Conservation (phyloP, 2,113 vertebrate genomes). For the Varanus komodoensis region DNA sequence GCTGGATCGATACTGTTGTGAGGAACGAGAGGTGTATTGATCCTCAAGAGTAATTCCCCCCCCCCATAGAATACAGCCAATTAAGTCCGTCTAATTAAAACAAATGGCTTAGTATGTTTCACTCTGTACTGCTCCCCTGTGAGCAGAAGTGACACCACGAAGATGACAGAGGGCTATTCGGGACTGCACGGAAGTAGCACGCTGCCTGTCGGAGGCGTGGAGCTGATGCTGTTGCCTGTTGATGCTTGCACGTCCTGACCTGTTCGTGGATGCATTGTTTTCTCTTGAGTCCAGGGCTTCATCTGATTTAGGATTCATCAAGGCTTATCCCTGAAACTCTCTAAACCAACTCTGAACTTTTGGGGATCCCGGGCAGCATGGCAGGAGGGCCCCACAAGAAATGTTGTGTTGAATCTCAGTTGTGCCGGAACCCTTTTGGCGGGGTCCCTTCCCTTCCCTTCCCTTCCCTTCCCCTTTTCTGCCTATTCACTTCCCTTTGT, state of each 20-base stretch:
- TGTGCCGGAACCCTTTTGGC: neutral
- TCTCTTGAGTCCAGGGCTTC: neutral
- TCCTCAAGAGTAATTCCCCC: neutral
- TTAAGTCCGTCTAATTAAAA: slow-evolving; percentile 45
- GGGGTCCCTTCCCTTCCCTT: no score
- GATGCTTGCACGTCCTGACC: neutral
- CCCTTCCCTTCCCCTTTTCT: neutral
- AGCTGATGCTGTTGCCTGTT: no score
- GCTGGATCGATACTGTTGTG: slow-evolving; percentile 13
- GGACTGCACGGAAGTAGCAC: neutral
- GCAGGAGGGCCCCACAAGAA: neutral
- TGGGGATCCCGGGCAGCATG: neutral
- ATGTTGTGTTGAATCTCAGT: neutral
- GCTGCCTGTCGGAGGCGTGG: no score
- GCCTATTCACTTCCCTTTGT: neutral
- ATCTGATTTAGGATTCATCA: neutral
- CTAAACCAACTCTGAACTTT: neutral
- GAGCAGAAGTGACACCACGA: neutral
- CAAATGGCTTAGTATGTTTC: slow-evolving; percentile 21
- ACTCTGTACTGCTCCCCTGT: neutral
- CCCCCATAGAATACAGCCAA: slow-evolving; percentile 30
- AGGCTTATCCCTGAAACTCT: neutral
- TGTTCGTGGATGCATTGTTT: neutral
- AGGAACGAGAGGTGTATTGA: slow-evolving; percentile 30
- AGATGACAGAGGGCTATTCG: neutral